Base-by-base conservation (phyloP, 2,113 vertebrate genomes). In the Tychaedon coryphoeus region DNA sequence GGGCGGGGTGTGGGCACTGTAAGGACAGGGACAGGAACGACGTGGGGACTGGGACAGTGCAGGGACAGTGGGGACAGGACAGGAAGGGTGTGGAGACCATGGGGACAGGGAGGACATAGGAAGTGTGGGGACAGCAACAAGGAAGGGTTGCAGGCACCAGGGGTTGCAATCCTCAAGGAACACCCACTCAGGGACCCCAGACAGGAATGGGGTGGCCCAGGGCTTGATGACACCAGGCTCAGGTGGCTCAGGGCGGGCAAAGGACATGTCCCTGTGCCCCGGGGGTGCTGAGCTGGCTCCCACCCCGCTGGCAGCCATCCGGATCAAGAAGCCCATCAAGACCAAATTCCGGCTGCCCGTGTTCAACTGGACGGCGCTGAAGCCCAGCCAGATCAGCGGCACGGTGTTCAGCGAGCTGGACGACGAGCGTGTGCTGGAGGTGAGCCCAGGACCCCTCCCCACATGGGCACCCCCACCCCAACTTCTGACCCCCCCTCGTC, bases 311-410 rank as follows among this genome's bases (percentile, higher is more conserved):
- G 79, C 95, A 99, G 99, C 99, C 23, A 99, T 99, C 96, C 98
- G 99, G n/a, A 99, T 99, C 95, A 99, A 99, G 98, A 99, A 99
- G 60, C 99, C 99, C 31, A 99, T 99, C 95, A 99, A 99, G 98
- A 99, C 99, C 65, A 99, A 99, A 94, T 99, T 99, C 98, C 99
- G 99, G 10, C 72, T 99, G 92, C 99, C 99, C 0, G 98, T 99
- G 64, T 99, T 99, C 97, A 99, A 99, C 97, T 99, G 99, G 99
- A 99, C 99, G 1, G 99, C 99, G 1, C 90, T 99, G 88, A 99
- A 99, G 92, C 99, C 99, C 98, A 99, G 99, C 97, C 99, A 99
- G 98, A 99, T 99, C 97, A 99, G 98, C 0, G 99, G 99, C 82
- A 99, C 99, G 0, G 99, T 99, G 87, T 99, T 99, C 96, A 99